Conservation (phyloP, 2,797 vertebrate genomes). For the Myotis myotis region DNA sequence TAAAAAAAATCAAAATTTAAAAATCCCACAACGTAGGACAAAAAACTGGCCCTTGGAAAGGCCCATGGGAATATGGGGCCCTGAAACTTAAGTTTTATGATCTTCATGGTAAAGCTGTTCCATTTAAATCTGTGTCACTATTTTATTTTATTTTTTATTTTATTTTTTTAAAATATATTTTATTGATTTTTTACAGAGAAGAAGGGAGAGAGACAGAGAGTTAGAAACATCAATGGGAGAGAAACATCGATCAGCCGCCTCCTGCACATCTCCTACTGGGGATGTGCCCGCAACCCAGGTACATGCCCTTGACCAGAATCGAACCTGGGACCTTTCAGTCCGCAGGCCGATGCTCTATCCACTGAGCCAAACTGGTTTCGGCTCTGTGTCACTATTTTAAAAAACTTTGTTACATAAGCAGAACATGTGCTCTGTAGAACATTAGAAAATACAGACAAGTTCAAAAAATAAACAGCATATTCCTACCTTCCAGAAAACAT, state of each 20-base stretch:
- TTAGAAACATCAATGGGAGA: too few relatives aligned
- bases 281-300: too few relatives aligned
- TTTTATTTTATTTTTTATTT: too few relatives aligned
- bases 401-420: neutral
- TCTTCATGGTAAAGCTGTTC: neutral
- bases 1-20: neutral
- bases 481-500: neutral
- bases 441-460: neutral
- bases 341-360: too few relatives aligned
- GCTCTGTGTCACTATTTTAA: neutral
- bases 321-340: too few relatives aligned
- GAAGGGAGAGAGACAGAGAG: too few relatives aligned
- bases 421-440: neutral
- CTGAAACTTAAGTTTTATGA: neutral
- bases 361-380: too few relatives aligned
- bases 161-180: too few relatives aligned
- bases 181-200: too few relatives aligned
- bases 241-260: too few relatives aligned
- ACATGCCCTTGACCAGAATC: too few relatives aligned
- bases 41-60: neutral
- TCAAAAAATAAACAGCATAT: neutral
- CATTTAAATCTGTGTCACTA: conserved; percentile 31
- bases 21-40: neutral
- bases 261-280: too few relatives aligned
- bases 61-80: neutral